Base-by-base conservation (phyloP, 2,113 vertebrate species). In the Chlamydotis undulata region DNA sequence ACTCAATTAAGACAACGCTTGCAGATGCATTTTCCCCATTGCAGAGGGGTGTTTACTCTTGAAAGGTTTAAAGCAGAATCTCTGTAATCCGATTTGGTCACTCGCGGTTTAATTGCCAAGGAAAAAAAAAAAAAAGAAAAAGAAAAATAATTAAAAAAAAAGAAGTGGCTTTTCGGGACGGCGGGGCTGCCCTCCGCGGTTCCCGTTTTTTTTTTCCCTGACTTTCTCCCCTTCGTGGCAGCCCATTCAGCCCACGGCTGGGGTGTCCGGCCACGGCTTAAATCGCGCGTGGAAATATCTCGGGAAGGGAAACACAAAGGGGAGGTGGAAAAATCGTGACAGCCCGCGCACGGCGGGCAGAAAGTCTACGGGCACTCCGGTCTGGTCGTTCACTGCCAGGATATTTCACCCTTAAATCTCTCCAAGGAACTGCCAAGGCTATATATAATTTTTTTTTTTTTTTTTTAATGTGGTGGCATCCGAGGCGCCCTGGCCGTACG, bases 1-100 rank as follows among this genome's bases (percentile, higher is more conserved):
- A 86, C 52, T 73, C 96, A 88, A 86, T 96, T 92, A 96, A 67
- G 76, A 83, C 93, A 90, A 86, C 10, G 71, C 64, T 95, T 96
- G 93, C 67, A 80, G 71, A 74, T 26, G 43, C 87, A 35, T 91
- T 95, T 88, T 19, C 39, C 49, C 75, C 56, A 4, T 75, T 87
- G 78, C 74, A 78, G 74, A 82, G 87, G 75, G 26, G 41, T 94
- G 79, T 88, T 96, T 96, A 90, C 85, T 74, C 76, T 83, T 43
- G 59, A 57, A 91, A 83, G 63, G 71, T 91, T 95, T 93, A 83
- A 90, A 85, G 45, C 47, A 69, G 52, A 90, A 60, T 53, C 71
- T 85, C 61, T 53, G 81, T 90, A 87, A 94, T 90, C 91, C 63
- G 19, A 69, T 93, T 93, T 87, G 96, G 59, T 70, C 86, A 77